Base-by-base conservation (phyloP, 1,140 invertebrate genomes). In the Phenacoccus solenopsis region DNA sequence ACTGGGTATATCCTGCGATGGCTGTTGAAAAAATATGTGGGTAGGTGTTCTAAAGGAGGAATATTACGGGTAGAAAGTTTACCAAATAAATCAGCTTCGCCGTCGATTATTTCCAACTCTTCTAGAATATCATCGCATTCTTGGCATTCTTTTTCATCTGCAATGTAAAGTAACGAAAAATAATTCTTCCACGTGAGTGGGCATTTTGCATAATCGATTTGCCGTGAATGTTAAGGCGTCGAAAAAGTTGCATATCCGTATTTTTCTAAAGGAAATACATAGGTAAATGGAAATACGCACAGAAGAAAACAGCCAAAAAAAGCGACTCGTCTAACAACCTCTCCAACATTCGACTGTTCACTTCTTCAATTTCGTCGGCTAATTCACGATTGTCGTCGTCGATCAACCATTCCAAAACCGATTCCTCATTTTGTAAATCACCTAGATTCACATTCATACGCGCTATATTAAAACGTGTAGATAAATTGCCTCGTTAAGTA, bases 301-400 rank as follows among this genome's bases (percentile, higher is more conserved):
- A 95, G 77, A 94, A 96, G 78, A 94, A 93, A 1, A 94, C 93
- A 20, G 92, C 93, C 56, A 96, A 82, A 74, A 95, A 87, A 69
- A 91, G 89, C 12, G 92, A 94, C 77, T 94, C 90, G 25, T 90
- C 88, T 72, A 96, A 80, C 24, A 96, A 83, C 75, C 91, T 85
- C 73, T 92, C 89, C 69, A 96, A 80, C 93, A 96, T 96, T 75
- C 90, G 84, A 69, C 87, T 87, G 77, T 96, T 96, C 1, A 96
- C 91, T 59, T 89, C 88, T 81, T 96, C 93, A 75, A 96, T 97
- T 82, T 96, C 93, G 81, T 96, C 93, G 13, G 91, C 91, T 71
- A 96, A 77, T 82, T 96, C 93, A 16, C 94, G 84, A 79, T 95
- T 96, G 72, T 96, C 93, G 78, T 96, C 93, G 78, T 96, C 93